Percentiles rank a stretch among this genome's conserved stretches.
Conservation (phyloP, 1,140 invertebrate species). For the Hylyphantes graminicola region DNA sequence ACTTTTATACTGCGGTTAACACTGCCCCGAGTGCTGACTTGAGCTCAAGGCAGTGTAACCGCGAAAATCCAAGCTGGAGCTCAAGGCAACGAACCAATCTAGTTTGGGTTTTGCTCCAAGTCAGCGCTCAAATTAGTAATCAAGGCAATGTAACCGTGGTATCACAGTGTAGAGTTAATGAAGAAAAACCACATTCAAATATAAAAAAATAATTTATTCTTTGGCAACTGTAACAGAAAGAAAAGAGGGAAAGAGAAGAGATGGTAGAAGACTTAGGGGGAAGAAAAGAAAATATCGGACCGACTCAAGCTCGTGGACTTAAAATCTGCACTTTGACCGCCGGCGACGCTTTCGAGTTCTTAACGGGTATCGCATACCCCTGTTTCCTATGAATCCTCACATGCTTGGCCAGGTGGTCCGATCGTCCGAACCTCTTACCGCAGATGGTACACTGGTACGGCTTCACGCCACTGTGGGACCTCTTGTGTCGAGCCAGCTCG, state of each 20-base stretch:
- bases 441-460: constrained; percentile 88
- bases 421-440: constrained; percentile 86
- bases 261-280: neutral
- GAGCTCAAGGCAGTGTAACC: too few species aligned
- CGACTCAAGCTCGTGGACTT: constrained; percentile 21
- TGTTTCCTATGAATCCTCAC: constrained; percentile 78
- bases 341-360: neutral
- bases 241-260: constrained; percentile 7
- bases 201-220: constrained; percentile 59
- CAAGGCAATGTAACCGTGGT: too few species aligned
- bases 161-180: too few species aligned
- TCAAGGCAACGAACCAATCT: too few species aligned
- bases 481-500: constrained; percentile 84
- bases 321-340: constrained; percentile 55
- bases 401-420: constrained; percentile 91
- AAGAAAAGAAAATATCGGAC: too few species aligned
- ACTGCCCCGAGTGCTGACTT: too few species aligned
- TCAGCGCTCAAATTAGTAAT: too few species aligned
- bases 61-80: too few species aligned
- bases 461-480: constrained; percentile 86
- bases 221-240: constrained; percentile 43
- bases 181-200: constrained; percentile 13
- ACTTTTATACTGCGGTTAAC: too few species aligned
- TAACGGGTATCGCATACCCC: constrained; percentile 50
- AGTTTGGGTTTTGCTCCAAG: too few species aligned